phyloP scores from a whole-genome alignment of 2,888 invertebrate species.

The Luffia ferchaultella region DNA sequence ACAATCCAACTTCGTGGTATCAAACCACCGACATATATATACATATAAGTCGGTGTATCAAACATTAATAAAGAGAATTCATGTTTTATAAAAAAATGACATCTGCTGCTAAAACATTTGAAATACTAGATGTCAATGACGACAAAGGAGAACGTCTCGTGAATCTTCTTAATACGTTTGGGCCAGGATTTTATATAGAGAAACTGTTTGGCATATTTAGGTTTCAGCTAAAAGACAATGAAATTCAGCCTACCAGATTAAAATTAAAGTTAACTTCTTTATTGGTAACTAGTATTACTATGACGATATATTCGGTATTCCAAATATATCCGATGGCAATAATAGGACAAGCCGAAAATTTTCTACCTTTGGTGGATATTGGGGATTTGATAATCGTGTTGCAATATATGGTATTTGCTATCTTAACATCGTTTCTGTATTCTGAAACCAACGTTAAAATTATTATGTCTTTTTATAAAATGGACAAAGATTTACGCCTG shows the following conservation, averaged over 20 bases:
- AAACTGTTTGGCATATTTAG: constrained; percentile 11
- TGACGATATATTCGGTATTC: background rate
- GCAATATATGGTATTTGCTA: constrained; percentile 5
- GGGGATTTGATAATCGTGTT: constrained; percentile 3
- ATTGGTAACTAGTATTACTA: constrained; percentile 1
- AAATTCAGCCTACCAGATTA: constrained; percentile 2
- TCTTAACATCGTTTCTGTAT: constrained; percentile 2
- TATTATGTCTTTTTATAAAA: constrained; percentile 2
- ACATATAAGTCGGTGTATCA: too few species aligned
- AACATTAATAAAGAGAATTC: too few species aligned
- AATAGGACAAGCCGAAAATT: background rate
- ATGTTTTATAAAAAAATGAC: too few species aligned
- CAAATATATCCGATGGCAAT: constrained; percentile 1
- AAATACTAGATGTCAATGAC: too few species aligned
- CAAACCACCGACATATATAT: too few species aligned
- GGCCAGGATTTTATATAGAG: constrained; percentile 6
- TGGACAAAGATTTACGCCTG: constrained; percentile 4
- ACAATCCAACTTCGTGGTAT: too few species aligned
- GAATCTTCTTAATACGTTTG: background rate
- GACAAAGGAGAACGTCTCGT: background rate
- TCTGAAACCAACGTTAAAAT: constrained; percentile 7
- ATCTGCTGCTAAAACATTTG: too few species aligned
- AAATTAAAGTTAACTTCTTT: constrained; percentile 7
- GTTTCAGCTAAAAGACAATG: constrained; percentile 5
- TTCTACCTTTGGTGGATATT: constrained; percentile 2